A percentile compares a stretch with the other conserved stretches of the same genome.
Conservation (phyloP, 2,113 vertebrate species). For the Amia ocellicauda region DNA sequence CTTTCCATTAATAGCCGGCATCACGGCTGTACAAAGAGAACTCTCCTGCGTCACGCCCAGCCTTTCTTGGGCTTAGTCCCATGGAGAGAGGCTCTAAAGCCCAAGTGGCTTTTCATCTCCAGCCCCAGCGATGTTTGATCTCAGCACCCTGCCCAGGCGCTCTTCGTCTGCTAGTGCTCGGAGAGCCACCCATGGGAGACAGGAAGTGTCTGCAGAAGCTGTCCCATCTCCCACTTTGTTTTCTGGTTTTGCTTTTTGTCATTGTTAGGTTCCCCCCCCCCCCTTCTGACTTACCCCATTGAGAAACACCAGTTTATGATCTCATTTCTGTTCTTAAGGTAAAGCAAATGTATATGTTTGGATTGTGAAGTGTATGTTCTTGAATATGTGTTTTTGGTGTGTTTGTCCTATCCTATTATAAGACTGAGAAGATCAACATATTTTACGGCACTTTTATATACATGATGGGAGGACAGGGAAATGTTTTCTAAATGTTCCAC, state of each 20-base stretch:
- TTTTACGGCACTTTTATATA: too few species aligned
- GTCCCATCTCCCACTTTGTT: conserved; percentile 15
- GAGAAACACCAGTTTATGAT: neutral
- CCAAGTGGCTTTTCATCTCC: conserved; percentile 14
- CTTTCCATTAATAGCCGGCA: conserved; percentile 6
- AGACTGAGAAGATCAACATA: too few species aligned
- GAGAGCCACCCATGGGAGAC: neutral
- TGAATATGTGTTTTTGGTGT: too few species aligned
- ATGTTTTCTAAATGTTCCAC: too few species aligned
- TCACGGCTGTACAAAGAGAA: neutral
- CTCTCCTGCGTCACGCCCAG: neutral
- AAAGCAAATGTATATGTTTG: too few species aligned
- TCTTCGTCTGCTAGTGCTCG: neutral
- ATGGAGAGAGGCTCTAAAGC: neutral
- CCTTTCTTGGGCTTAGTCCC: neutral
- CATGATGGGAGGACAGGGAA: too few species aligned
- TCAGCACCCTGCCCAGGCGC: neutral
- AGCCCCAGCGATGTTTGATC: neutral
- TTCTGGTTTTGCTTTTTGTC: conserved; percentile 25
- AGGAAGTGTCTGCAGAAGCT: neutral
- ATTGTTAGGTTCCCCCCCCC: conserved; percentile 15
- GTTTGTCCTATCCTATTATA: too few species aligned
- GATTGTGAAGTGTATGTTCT: too few species aligned
- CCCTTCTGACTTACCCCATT: neutral
- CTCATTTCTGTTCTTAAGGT: neutral